Evolutionary conservation across 2,797 vertebrate genomes (phyloP).

Genomic region (Amniataba percoides): DNA sequence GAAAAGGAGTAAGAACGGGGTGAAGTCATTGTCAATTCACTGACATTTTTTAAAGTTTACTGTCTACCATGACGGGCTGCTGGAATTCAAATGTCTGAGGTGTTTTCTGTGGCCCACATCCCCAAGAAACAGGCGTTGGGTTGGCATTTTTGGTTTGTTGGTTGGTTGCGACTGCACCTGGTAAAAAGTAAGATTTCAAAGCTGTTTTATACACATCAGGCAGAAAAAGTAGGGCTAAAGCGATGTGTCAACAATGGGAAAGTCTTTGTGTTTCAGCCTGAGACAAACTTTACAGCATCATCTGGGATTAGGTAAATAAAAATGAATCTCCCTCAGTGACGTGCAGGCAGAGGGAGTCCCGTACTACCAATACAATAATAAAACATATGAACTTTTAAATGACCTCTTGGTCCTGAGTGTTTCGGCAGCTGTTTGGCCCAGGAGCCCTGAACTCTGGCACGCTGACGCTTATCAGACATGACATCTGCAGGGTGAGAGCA

Average conservation of each 20-base stretch:
- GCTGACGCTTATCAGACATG: constrained; percentile 90
- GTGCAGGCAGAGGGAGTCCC: background rate
- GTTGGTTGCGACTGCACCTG: constrained; percentile 43
- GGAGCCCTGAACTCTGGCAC: constrained; percentile 91
- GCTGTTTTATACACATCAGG: background rate
- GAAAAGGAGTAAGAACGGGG: background rate
- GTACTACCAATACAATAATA: background rate
- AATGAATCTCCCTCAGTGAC: background rate
- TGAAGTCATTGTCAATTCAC: background rate
- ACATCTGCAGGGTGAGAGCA: background rate
- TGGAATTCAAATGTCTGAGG: constrained; percentile 77
- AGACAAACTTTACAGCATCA: background rate
- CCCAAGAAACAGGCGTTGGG: constrained; percentile 70
- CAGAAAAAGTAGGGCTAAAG: background rate
- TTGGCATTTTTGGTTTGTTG: constrained; percentile 30
- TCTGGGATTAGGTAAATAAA: background rate
- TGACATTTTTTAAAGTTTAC: background rate
- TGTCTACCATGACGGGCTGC: constrained; percentile 76
- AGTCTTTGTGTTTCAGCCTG: background rate
- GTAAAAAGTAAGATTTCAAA: background rate
- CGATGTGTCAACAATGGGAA: background rate
- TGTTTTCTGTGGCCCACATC: constrained; percentile 55
- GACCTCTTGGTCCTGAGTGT: constrained; percentile 65
- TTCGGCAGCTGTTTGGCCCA: constrained; percentile 87
- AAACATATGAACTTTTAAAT: background rate